Evolutionary conservation across 1,140 invertebrate genomes (phyloP).

Genomic region (Lordiphosa clarofinis): DNA sequence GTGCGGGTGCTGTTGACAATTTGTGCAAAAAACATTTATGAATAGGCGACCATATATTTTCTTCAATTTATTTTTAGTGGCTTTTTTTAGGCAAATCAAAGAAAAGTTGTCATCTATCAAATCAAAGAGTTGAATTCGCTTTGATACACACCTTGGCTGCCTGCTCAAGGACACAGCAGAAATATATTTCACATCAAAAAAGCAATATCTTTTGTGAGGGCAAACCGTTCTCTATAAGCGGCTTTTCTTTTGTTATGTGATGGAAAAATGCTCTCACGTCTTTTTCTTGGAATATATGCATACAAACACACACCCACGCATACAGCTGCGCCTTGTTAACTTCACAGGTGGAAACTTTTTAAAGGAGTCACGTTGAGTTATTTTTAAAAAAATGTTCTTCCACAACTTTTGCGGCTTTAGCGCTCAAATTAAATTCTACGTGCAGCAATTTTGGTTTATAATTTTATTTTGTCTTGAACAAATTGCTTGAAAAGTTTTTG

Average conservation of each 20-base stretch:
- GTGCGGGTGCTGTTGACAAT: conserved; percentile 34
- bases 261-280: conserved; percentile 47
- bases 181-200: conserved; percentile 38
- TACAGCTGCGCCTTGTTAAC: conserved; percentile 4
- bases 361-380: conserved; percentile 51
- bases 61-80: too few relatives aligned
- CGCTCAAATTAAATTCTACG: conserved; percentile 48
- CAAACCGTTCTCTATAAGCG: conserved; percentile 49
- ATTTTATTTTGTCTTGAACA: conserved; percentile 38
- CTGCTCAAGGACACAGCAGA: conserved; percentile 22
- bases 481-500: not conserved
- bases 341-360: conserved; percentile 48
- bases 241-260: conserved; percentile 63
- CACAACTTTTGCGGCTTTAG: conserved; percentile 15
- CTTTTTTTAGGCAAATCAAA: conserved; percentile 39
- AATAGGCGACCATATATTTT: too few relatives aligned
- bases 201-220: conserved; percentile 39
- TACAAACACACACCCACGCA: too few relatives aligned
- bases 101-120: conserved; percentile 15
- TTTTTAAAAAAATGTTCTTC: conserved; percentile 47
- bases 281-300: conserved; percentile 9
- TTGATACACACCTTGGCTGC: conserved; percentile 57
- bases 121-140: conserved; percentile 48
- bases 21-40: conserved; percentile 24
- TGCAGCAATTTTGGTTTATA: conserved; percentile 42